These are phyloP conservation scores for Sebastolobus alascanus DNA, from an alignment of 2,797 vertebrate species.

Conservation along the genomic window DNA sequence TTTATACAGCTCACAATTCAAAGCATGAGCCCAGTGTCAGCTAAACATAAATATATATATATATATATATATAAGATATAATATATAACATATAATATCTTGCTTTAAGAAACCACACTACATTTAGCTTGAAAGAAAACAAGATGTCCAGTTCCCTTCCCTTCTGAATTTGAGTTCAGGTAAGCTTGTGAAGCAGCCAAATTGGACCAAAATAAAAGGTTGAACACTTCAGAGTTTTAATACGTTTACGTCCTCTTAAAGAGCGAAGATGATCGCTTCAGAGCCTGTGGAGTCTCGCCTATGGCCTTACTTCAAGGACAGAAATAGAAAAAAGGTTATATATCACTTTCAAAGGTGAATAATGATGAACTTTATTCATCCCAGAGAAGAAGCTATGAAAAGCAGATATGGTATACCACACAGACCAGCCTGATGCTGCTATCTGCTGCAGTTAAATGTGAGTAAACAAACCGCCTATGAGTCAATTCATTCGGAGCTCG, in stretches of 20 bases:
- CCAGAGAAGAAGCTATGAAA: conserved; percentile 16
- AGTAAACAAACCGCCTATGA: conserved; percentile 58
- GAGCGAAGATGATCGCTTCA: background rate
- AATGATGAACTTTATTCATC: conserved; percentile 24
- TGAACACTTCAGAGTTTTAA: background rate
- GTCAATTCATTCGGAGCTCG: conserved; percentile 60
- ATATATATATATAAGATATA: no score
- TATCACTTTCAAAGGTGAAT: conserved; percentile 17
- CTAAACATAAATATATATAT: no score
- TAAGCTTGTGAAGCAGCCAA: background rate
- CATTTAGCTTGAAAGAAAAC: background rate
- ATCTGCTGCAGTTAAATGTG: conserved; percentile 48
- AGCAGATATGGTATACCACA: background rate
- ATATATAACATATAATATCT: no score
- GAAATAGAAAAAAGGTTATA: background rate
- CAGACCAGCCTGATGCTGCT: conserved; percentile 30
- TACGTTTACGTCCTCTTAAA: background rate
- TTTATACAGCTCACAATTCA: background rate
- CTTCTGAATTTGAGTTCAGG: background rate
- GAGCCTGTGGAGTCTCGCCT: background rate
- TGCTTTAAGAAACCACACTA: background rate
- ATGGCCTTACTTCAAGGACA: conserved; percentile 5
- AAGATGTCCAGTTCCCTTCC: background rate
- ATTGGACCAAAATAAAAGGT: background rate
- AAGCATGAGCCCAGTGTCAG: background rate